Conservation (phyloP, 2,797 vertebrate genomes). For the Artibeus lituratus region DNA sequence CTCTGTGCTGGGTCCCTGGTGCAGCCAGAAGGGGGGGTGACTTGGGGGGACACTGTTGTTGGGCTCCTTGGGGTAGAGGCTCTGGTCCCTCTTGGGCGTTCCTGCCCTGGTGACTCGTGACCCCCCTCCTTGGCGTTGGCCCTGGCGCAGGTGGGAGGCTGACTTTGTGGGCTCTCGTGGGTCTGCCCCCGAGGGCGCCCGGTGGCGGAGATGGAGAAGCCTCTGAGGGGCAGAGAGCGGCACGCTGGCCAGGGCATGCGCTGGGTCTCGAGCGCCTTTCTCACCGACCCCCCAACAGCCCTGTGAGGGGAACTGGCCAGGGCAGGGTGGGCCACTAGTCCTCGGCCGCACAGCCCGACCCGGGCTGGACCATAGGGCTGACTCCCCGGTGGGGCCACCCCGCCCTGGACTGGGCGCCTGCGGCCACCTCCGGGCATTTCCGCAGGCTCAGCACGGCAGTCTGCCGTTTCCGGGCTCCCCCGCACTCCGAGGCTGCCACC, state of each 20-base stretch:
- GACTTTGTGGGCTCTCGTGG: not conserved
- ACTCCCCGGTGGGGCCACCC: fast-evolving
- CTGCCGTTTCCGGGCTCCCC: not conserved
- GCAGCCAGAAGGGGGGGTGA: not conserved
- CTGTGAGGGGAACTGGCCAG: not conserved
- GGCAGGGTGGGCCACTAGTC: not conserved
- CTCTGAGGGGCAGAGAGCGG: not conserved
- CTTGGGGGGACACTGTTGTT: fast-evolving
- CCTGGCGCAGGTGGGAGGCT: not conserved
- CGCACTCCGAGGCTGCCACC: not conserved
- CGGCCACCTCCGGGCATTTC: not conserved
- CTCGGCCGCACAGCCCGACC: fast-evolving
- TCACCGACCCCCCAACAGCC: not conserved
- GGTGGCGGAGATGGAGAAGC: not conserved
- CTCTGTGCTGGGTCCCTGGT: not conserved
- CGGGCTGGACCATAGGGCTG: not conserved
- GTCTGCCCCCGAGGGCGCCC: not conserved
- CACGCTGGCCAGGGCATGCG: not conserved
- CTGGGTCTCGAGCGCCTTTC: not conserved
- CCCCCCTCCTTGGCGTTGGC: not conserved
- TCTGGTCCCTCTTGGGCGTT: not conserved
- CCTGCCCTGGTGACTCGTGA: not conserved
- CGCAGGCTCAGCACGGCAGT: not conserved
- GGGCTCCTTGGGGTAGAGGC: not conserved
- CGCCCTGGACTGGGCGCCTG: fast-evolving